A percentile compares a stretch with the other conserved stretches of the same genome.
Conservation (phyloP, 2,797 vertebrate species). For the Anabas testudineus region DNA sequence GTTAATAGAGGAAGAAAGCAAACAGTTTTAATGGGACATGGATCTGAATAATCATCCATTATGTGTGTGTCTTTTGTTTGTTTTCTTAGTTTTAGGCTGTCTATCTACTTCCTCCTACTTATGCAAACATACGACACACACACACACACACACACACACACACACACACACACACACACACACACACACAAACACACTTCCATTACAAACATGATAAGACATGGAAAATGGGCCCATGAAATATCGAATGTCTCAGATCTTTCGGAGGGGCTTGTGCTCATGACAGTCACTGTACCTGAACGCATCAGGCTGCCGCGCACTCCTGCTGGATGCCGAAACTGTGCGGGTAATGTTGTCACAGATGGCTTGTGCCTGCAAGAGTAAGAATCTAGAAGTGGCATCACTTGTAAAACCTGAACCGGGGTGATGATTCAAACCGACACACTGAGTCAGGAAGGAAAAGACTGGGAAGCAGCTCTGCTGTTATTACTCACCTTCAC, state of each 20-base stretch:
- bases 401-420: slow-evolving; percentile 57
- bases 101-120: neutral
- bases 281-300: slow-evolving; percentile 77
- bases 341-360: slow-evolving; percentile 82
- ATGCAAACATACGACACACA: neutral
- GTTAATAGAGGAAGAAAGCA: slow-evolving; percentile 8
- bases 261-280: neutral
- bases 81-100: neutral
- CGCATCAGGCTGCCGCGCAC: slow-evolving; percentile 64
- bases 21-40: slow-evolving; percentile 7
- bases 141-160: neutral
- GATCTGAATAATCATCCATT: neutral
- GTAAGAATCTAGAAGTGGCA: slow-evolving; percentile 24
- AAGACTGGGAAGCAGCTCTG: neutral
- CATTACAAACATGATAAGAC: slow-evolving; percentile 1
- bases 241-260: neutral
- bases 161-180: neutral
- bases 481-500: slow-evolving; percentile 56
- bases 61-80: slow-evolving; percentile 4
- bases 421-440: neutral
- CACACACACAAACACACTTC: neutral
- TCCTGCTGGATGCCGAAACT: slow-evolving; percentile 71
- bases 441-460: neutral
- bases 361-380: slow-evolving; percentile 85
- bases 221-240: neutral